A percentile compares a stretch with the other conserved stretches of the same genome.
These are phyloP conservation scores for Meloidogyne chitwoodi DNA, from an alignment of 1,140 invertebrate genomes.

Conservation along the genomic window DNA sequence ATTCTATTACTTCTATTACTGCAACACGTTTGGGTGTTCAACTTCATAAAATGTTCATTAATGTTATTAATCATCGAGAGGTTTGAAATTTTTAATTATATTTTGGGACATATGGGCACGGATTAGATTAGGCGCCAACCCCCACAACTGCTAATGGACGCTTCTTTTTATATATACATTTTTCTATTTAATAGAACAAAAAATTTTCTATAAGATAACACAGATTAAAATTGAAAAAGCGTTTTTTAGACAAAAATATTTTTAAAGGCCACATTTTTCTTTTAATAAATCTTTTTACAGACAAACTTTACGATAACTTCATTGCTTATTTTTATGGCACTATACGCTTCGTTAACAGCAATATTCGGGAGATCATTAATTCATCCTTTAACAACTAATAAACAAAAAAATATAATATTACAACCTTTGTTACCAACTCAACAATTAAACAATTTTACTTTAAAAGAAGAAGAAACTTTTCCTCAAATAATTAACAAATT, in stretches of 20 bases:
- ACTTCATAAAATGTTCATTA: background rate
- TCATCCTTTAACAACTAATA: conserved; percentile 31
- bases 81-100: background rate
- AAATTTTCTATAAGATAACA: no score
- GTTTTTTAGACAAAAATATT: no score
- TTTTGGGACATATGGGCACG: background rate
- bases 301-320: conserved; percentile 41
- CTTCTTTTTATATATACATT: no score
- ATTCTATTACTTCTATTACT: background rate
- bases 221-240: no score
- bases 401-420: background rate
- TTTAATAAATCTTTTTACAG: no score
- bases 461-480: background rate
- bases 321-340: conserved; percentile 25
- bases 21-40: background rate
- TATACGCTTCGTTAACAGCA: conserved; percentile 35
- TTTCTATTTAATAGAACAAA: no score
- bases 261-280: no score
- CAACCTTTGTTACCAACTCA: background rate
- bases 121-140: no score
- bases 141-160: no score
- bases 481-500: background rate
- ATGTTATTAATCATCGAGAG: background rate
- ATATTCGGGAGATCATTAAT: conserved; percentile 24
- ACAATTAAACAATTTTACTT: background rate